A percentile compares a stretch with the other conserved stretches of the same genome.
phyloP scores from a whole-genome alignment of 2,797 vertebrate genomes.

The Danio tinwini region DNA sequence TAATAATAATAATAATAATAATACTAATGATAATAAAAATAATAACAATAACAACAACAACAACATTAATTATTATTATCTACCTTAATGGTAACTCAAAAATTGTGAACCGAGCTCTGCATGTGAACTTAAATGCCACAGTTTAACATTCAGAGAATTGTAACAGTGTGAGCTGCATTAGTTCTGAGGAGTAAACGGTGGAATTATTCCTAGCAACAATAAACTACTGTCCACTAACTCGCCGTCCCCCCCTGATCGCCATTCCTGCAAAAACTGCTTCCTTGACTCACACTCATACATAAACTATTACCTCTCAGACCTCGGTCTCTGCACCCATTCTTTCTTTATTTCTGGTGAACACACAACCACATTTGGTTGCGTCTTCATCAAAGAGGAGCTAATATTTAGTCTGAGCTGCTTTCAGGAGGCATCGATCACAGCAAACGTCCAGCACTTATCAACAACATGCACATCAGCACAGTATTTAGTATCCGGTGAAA shows the following conservation, averaged over 20 bases:
- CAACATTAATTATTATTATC: too few species aligned
- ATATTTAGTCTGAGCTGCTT: constrained; percentile 48
- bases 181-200: background rate
- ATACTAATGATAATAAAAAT: too few species aligned
- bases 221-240: constrained; percentile 27
- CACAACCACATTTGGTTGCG: constrained; percentile 22
- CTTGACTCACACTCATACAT: background rate
- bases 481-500: constrained; percentile 18
- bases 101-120: background rate
- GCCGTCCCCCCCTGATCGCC: background rate
- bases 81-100: too few species aligned
- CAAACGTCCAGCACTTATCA: constrained; percentile 28
- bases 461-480: constrained; percentile 15
- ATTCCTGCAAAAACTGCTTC: constrained; percentile 19
- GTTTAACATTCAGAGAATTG: background rate
- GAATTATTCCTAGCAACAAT: constrained; percentile 38
- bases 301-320: constrained; percentile 2
- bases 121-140: background rate
- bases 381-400: constrained; percentile 39
- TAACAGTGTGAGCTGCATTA: background rate
- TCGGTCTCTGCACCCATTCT: background rate
- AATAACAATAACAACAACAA: too few species aligned
- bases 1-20: too few species aligned
- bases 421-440: constrained; percentile 15
- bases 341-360: background rate